A percentile compares a stretch with the other conserved stretches of the same genome.
Conservation (phyloP, 2,888 invertebrate species). For the Pocota personata region DNA sequence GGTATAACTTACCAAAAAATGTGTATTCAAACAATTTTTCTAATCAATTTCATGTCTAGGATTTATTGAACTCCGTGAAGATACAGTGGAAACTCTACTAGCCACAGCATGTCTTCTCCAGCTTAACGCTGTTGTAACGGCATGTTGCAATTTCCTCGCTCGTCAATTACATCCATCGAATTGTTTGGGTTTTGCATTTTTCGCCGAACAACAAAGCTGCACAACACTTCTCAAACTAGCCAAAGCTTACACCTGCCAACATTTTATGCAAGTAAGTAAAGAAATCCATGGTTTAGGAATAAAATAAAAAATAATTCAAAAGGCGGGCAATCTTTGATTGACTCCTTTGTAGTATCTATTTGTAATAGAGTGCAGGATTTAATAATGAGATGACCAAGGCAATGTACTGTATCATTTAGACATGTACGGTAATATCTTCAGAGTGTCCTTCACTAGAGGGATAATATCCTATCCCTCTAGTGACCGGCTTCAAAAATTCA, state of each 20-base stretch:
- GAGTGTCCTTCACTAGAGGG: too few species aligned
- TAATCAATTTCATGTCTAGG: constrained; percentile 78
- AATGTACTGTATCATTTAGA: too few species aligned
- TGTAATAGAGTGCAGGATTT: too few species aligned
- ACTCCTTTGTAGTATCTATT: too few species aligned
- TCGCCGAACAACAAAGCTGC: constrained; percentile 96
- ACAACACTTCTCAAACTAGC: constrained; percentile 91
- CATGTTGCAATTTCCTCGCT: constrained; percentile 94
- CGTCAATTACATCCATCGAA: constrained; percentile 95
- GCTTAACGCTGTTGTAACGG: constrained; percentile 92
- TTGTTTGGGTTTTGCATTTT: constrained; percentile 95
- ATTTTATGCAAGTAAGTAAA: constrained; percentile 90
- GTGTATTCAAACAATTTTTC: not conserved
- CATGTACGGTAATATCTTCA: too few species aligned
- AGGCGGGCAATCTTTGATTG: too few species aligned
- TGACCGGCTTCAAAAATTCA: too few species aligned
- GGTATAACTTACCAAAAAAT: constrained; percentile 83
- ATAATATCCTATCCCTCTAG: too few species aligned
- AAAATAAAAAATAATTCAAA: too few species aligned
- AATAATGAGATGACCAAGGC: too few species aligned
- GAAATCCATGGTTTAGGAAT: not conserved
- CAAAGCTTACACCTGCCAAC: constrained; percentile 92
- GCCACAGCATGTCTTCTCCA: constrained; percentile 95
- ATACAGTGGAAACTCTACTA: constrained; percentile 94
- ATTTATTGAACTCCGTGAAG: constrained; percentile 91